These are phyloP conservation scores for Ostrea edulis DNA, from an alignment of 1,140 invertebrate genomes.

Conservation along the genomic window DNA sequence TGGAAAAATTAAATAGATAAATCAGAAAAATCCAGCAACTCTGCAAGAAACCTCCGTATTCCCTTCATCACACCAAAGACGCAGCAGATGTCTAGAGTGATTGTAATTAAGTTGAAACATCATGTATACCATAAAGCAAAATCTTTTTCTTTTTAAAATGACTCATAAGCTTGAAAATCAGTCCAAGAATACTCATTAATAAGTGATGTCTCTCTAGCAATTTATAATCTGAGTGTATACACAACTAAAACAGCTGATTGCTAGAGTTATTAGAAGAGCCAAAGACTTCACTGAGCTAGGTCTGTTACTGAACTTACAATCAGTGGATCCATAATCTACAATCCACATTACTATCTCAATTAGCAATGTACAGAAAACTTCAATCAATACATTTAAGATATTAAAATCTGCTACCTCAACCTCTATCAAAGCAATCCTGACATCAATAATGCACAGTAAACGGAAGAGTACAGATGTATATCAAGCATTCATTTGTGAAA, in stretches of 20 bases:
- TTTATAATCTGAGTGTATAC: constrained; percentile 3
- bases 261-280: constrained; percentile 27
- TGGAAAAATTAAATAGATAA: background rate
- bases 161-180: background rate
- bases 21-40: background rate
- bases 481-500: background rate
- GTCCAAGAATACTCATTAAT: background rate
- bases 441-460: background rate
- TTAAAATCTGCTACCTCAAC: too few relatives aligned
- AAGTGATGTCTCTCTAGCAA: constrained; percentile 33
- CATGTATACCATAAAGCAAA: background rate
- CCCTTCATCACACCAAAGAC: background rate
- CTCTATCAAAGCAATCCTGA: too few relatives aligned
- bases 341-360: constrained; percentile 8
- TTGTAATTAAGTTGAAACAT: background rate
- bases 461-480: background rate
- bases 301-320: constrained; percentile 33
- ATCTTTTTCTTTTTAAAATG: background rate
- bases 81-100: background rate
- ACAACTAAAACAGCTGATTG: constrained; percentile 36
- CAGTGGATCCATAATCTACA: constrained; percentile 38
- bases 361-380: background rate
- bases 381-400: too few relatives aligned
- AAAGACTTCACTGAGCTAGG: constrained; percentile 26
- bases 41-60: background rate